Percentiles rank a stretch among this genome's conserved stretches.
These are phyloP conservation scores for Phoeniculus purpureus DNA, from an alignment of 2,797 vertebrate species.

Conservation along the genomic window DNA sequence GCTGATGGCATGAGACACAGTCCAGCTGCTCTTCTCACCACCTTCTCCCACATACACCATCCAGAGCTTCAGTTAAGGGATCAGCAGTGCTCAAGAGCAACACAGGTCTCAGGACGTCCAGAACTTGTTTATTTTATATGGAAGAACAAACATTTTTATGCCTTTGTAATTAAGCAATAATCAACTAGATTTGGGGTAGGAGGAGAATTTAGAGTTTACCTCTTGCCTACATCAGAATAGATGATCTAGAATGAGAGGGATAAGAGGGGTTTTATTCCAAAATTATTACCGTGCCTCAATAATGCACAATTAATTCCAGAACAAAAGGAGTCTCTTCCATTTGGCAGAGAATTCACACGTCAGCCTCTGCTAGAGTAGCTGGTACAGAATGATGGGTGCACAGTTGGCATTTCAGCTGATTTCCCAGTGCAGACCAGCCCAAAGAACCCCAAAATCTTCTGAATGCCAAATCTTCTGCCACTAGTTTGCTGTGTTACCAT, in stretches of 20 bases:
- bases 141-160: neutral
- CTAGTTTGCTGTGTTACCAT: neutral
- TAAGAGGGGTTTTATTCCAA: neutral
- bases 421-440: neutral
- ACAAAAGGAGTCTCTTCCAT: neutral
- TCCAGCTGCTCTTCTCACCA: neutral
- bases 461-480: neutral
- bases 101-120: neutral
- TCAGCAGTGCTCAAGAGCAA: neutral
- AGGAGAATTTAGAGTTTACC: neutral
- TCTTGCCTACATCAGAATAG: neutral
- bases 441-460: neutral
- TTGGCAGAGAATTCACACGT: neutral
- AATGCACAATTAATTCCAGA: neutral
- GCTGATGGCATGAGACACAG: fast-evolving
- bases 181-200: fast-evolving
- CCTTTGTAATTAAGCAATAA: neutral
- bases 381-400: neutral
- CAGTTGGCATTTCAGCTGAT: fast-evolving
- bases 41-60: fast-evolving
- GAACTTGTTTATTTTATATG: neutral
- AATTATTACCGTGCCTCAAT: neutral
- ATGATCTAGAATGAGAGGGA: neutral
- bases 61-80: neutral
- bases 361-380: neutral